Evolutionary conservation across 2,888 invertebrate species (phyloP), one percentile per base, ranked within the genome.

Genomic region (Tillus elongatus): DNA sequence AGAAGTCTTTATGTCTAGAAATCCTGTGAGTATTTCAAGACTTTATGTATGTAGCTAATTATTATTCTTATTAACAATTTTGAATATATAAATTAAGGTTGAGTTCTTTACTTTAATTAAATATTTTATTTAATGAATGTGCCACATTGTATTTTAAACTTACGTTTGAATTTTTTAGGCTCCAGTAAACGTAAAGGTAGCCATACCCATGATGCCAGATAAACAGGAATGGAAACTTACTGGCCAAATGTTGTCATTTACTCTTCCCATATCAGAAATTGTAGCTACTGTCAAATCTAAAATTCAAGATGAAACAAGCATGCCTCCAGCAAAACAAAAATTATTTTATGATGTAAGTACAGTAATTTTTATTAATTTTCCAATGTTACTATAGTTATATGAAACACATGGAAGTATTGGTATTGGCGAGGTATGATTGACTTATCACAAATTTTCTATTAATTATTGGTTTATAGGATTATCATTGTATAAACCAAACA

Each of bases 241-340:
- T 63, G 97, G 97, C 1, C 93, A 96, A 65, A 73, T 80, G 43
- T 64, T 97, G 52, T 75, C 77, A 35, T 73, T 93, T 37, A 79
- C 79, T 2, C 59, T 96, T 56, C 78, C 87, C 27, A 70, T 89
- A 9, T 73, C 76, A 9, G 87, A 92, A 47, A 70, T 78, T 1
- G 82, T 93, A n/a, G 77, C 82, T 9, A 82, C 79, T 36, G 76
- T 98, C 51, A 98, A 98, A 69, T 77, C 81, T 8, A 80, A 85
- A 60, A 75, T 98, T 50, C 79, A 80, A 58, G 82, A 89, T 59
- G 75, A 80, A 48, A 86, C 88, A 39, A 87, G 86, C 46, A 89
- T 98, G 84, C 92, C 95, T 29, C 88, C 86, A 11, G 92, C 93
- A 36, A 98, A 98, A 64, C 97, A 98, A 69, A 96, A 98, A 65